Evolutionary conservation across 2,797 vertebrate genomes (phyloP), one percentile per base, ranked within the genome.

Genomic region (Yasuhikotakia modesta): DNA sequence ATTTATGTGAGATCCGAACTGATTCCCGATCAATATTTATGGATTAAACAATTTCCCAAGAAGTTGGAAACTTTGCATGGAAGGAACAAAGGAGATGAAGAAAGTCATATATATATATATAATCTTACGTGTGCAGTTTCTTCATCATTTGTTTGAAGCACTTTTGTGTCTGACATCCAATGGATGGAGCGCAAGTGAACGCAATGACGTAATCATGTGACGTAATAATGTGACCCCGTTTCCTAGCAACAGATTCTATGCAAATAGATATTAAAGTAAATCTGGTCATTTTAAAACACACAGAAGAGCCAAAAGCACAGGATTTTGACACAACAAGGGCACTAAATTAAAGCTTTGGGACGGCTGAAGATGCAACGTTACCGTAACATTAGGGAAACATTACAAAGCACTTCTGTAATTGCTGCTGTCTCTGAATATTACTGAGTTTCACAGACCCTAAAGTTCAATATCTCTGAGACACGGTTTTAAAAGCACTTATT

Each of bases 41-140:
- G 70, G 27, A 86, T 87, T 88, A 89, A 71, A 87, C 86, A n/a
- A n/a, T n/a, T 89, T 82, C 88, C 85, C 64, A 52, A 80, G 73
- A 73, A 69, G 79, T 81, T 85, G 81, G 90, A 92, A 85, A 88
- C 80, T 87, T 87, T 93, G 93, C 93, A 93, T 93, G 93, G 89
- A 87, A 82, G 83, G 78, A 80, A 81, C 58, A 83, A 76, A 84
- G 81, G 82, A 84, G 85, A 88, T 81, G 82, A 87, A 84, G 83
- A 81, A 81, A 83, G 76, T 78, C 17, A 32, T 82, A n/a, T n/a
- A n/a, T n/a, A n/a, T 61, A 81, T 78, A 75, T 83, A 71, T 39
- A 70, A 67, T n/a, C 50, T 35, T 24, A 74, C 81, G 21, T 52
- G 61, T 68, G 63, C n/a, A n/a, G n/a, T n/a, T n/a, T n/a, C n/a